Conservation (phyloP, 2,797 vertebrate genomes). For the Natrix natrix region DNA sequence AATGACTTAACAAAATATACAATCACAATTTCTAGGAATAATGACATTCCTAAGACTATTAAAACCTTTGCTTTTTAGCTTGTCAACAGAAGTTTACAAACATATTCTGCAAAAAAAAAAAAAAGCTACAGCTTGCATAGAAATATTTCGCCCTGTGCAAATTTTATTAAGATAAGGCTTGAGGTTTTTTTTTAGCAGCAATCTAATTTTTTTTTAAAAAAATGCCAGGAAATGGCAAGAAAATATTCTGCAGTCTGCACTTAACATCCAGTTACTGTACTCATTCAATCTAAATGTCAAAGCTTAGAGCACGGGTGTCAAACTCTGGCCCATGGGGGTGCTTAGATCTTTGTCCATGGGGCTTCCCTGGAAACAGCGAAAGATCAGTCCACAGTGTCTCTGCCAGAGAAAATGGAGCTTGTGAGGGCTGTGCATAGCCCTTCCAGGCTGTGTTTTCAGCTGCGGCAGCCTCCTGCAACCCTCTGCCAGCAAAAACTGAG, state of each 20-base stretch:
- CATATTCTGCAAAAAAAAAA: slow-evolving; percentile 25
- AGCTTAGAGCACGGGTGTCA: slow-evolving; percentile 27
- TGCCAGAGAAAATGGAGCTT: too few species aligned
- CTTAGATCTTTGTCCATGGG: too few species aligned
- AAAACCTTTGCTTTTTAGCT: slow-evolving; percentile 49
- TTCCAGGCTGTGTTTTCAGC: too few species aligned
- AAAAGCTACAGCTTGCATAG: slow-evolving; percentile 65
- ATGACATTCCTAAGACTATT: slow-evolving; percentile 45
- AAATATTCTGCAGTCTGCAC: slow-evolving; percentile 54
- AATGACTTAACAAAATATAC: slow-evolving; percentile 43
- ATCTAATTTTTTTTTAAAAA: slow-evolving; percentile 33
- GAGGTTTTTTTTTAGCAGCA: slow-evolving; percentile 41
- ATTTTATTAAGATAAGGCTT: slow-evolving; percentile 70
- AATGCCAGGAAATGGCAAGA: slow-evolving; percentile 48
- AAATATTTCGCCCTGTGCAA: slow-evolving; percentile 65
- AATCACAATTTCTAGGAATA: not conserved
- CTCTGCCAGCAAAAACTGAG: too few species aligned
- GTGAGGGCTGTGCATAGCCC: too few species aligned
- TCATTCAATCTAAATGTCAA: slow-evolving; percentile 47
- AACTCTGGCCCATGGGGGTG: too few species aligned
- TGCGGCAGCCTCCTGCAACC: too few species aligned
- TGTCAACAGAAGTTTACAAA: slow-evolving; percentile 55
- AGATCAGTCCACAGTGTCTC: too few species aligned
- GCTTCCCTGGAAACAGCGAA: too few species aligned
- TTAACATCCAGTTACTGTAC: slow-evolving; percentile 56